Conservation (phyloP, 2,797 vertebrate genomes). For the Novumbra hubbsi region DNA sequence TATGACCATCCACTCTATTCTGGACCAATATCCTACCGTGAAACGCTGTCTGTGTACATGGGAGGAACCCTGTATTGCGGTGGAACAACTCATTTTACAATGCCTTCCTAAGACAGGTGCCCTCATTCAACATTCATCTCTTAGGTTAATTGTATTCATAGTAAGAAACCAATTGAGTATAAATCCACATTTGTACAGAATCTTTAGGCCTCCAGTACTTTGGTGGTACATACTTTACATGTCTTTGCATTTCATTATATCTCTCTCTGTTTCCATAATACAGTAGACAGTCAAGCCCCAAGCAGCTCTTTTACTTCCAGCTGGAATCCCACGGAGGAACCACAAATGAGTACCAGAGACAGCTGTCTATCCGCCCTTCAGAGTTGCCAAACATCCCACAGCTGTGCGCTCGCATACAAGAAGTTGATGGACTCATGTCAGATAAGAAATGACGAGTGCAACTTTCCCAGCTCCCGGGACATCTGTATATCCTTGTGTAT, state of each 20-base stretch:
- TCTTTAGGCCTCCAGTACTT: no score
- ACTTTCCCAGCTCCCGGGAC: not conserved
- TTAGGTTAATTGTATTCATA: not conserved
- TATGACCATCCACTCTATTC: slow-evolving; percentile 71
- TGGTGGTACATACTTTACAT: not conserved
- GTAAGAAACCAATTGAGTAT: no score
- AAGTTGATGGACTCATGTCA: slow-evolving; percentile 59
- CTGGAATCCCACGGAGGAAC: not conserved
- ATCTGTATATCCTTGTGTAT: slow-evolving; percentile 53
- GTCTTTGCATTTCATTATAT: not conserved
- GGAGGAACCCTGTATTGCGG: slow-evolving; percentile 70
- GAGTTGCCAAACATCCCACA: slow-evolving; percentile 48
- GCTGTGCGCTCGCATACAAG: slow-evolving; percentile 46
- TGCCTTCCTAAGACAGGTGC: slow-evolving; percentile 62
- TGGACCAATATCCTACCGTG: slow-evolving; percentile 70
- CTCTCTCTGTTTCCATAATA: no score
- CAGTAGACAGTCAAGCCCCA: not conserved
- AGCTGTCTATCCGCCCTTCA: slow-evolving; percentile 39
- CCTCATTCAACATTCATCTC: slow-evolving; percentile 13
- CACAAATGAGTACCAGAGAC: not conserved
- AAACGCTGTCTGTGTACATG: slow-evolving; percentile 75
- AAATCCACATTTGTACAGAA: not conserved
- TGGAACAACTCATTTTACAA: slow-evolving; percentile 65
- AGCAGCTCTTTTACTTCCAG: not conserved
- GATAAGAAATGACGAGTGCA: not conserved